Evolutionary conservation across 2,113 vertebrate species (phyloP).

Genomic region (Syrmaticus mikado): DNA sequence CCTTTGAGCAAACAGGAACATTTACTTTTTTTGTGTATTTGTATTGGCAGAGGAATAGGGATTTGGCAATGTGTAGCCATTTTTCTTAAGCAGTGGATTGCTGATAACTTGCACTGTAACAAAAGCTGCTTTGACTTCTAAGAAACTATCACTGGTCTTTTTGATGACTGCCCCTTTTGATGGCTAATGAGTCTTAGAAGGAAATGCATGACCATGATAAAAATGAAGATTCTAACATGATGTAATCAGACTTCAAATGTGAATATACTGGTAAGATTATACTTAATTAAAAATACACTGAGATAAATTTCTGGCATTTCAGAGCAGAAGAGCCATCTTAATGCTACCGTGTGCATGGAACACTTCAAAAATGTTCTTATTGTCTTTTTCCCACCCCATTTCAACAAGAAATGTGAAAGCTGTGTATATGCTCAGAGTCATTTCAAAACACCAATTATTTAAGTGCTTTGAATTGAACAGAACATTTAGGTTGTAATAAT

Average conservation of each 20-base stretch:
- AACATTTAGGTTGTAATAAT: neutral
- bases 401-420: neutral
- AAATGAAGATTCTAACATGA: neutral
- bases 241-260: neutral
- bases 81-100: neutral
- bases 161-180: neutral
- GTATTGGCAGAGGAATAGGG: neutral
- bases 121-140: neutral
- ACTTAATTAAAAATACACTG: neutral
- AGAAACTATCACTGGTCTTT: neutral
- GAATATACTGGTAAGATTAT: neutral
- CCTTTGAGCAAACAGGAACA: neutral
- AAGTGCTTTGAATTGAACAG: neutral
- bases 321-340: neutral
- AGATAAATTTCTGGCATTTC: neutral
- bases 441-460: neutral
- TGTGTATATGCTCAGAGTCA: neutral
- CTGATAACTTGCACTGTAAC: neutral
- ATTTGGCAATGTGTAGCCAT: neutral
- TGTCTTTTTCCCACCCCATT: neutral
- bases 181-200: neutral
- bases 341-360: neutral
- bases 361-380: neutral
- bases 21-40: neutral
- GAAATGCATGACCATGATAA: neutral